Evolutionary conservation across 2,888 invertebrate genomes (phyloP), one percentile per base, ranked within the genome.

Genomic region (Tortrix viridana): DNA sequence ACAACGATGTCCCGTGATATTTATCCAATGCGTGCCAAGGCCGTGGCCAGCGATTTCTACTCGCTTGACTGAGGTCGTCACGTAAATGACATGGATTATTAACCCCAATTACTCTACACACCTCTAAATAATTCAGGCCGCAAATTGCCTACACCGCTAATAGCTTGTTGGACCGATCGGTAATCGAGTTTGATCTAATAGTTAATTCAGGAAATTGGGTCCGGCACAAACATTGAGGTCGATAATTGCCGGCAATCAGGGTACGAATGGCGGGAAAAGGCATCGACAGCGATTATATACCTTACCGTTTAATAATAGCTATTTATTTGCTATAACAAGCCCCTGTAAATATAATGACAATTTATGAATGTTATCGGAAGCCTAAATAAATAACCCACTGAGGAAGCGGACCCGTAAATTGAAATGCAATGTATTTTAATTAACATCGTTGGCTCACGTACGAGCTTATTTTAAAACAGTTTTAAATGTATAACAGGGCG

Each of bases 281-380:
- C 12, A 9, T 14, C 19, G 50, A 5, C 26, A 19, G 5, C 44
- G 23, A 14, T 5, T 46, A 53, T 22, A 47, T 54, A 32, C 26
- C 38, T 60, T 54, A n/a, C 37, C 5, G 56, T 14, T 50, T 38
- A 62, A 57, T 62, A 52, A 57, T 38, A 57, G 46, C 56, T 56
- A 62, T 62, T 62, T 62, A 62, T 57, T 56, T 44, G 38, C 56
- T 46, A 16, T 62, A 55, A 44, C 50, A 18, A 44, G 4, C 56
- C 54, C 32, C 16, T 37, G 62, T 52, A 56, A 41, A 62, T 62
- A 62, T 50, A 62, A 52, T 62, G 46, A 37, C 38, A 57, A 57
- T 52, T 62, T 57, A 56, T 20, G 56, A 47, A 46, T 57, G 1
- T 41, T 52, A 46, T 47, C 22, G 14, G 55, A 26, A 26, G 23